These are phyloP conservation scores for Coturnix japonica DNA, from an alignment of 2,113 vertebrate species.

Conservation along the genomic window DNA sequence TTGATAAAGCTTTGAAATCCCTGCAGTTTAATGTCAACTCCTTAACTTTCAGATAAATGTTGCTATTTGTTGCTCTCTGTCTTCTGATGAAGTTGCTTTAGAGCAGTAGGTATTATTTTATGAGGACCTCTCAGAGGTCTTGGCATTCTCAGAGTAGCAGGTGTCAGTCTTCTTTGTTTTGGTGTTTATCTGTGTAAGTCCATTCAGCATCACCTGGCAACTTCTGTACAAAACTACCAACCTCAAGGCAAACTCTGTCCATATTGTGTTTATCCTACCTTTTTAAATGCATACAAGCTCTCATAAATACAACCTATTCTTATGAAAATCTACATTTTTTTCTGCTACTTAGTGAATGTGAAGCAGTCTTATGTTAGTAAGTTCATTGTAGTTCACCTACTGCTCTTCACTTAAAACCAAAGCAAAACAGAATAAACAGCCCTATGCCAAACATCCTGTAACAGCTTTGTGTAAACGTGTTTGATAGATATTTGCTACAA, in stretches of 20 bases:
- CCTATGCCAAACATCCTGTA: background rate
- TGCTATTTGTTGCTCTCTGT: background rate
- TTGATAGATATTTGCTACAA: background rate
- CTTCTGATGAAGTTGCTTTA: background rate
- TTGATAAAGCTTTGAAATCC: background rate
- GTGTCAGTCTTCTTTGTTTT: background rate
- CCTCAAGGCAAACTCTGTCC: background rate
- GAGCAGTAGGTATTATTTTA: background rate
- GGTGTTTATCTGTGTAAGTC: background rate
- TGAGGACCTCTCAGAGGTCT: background rate
- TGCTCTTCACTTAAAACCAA: background rate
- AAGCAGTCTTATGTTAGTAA: background rate
- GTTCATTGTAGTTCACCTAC: background rate
- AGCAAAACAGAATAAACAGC: background rate
- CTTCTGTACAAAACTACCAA: background rate
- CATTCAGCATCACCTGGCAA: background rate
- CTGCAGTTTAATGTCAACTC: background rate
- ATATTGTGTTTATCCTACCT: rapidly evolving
- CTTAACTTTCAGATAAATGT: background rate
- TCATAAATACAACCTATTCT: background rate
- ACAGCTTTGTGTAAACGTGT: background rate
- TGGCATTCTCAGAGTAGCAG: background rate
- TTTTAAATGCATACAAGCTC: background rate
- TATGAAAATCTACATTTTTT: background rate
- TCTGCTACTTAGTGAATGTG: background rate